Evolutionary conservation across 2,888 invertebrate genomes (phyloP).

Genomic region (Chaetogeoica ovagalla): DNA sequence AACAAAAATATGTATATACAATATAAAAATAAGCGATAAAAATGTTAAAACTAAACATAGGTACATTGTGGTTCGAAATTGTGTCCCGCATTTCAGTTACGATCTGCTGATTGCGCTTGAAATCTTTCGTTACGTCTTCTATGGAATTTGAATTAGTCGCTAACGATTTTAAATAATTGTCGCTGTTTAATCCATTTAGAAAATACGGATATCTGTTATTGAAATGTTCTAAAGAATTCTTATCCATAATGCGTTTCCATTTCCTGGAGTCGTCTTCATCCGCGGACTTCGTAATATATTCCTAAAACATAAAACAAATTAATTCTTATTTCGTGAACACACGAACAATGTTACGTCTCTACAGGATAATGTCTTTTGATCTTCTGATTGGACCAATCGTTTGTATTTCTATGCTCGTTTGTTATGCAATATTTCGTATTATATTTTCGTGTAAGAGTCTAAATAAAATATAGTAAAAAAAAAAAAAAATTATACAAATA

Average conservation of each 20-base stretch:
- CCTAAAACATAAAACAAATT: neutral
- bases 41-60: neutral
- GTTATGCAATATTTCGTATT: neutral
- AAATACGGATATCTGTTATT: neutral
- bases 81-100: neutral
- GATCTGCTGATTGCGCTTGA: neutral
- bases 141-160: neutral
- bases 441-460: slow-evolving; percentile 6
- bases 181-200: neutral
- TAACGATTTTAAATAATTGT: neutral
- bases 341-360: neutral
- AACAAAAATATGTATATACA: neutral
- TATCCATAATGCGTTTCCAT: neutral
- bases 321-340: neutral
- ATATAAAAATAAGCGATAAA: neutral
- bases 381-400: neutral
- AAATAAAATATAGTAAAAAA: neutral
- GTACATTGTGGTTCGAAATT: neutral
- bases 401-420: neutral
- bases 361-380: neutral
- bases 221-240: neutral
- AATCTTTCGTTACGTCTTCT: neutral
- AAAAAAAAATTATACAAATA: neutral
- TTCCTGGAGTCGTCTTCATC: neutral
- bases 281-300: neutral